These are phyloP conservation scores for Caretta caretta DNA, from an alignment of 2,113 vertebrate species.

Conservation along the genomic window DNA sequence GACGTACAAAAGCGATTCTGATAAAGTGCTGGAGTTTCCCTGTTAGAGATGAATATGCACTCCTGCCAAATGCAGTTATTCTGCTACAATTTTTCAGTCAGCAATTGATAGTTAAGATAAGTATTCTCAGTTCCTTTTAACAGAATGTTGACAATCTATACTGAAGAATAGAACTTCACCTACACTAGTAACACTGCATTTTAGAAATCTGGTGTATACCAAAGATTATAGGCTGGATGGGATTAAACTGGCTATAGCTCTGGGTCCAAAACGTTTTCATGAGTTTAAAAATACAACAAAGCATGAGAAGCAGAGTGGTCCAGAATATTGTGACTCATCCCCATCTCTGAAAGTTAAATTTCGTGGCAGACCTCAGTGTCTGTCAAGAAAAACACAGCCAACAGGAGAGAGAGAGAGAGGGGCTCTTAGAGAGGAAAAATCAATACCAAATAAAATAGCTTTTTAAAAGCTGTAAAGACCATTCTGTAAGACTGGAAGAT, in stretches of 20 bases:
- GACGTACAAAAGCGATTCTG: background rate
- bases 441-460: background rate
- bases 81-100: background rate
- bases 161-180: background rate
- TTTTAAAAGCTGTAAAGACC: background rate
- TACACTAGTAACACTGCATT: background rate
- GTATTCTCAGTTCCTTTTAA: background rate
- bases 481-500: background rate
- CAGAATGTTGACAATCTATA: background rate
- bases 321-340: background rate
- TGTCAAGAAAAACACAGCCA: background rate
- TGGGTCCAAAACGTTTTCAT: background rate
- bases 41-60: rapidly evolving
- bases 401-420: background rate
- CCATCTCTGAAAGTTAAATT: background rate
- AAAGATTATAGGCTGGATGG: background rate
- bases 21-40: background rate
- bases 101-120: background rate
- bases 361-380: background rate
- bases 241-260: background rate
- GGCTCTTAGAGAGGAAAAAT: background rate
- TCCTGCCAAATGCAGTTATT: background rate
- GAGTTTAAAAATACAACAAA: background rate
- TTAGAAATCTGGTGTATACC: background rate
- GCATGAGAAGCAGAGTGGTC: background rate